Base-by-base conservation (phyloP, 2,797 vertebrate species). In the Chrysocyon brachyurus region DNA sequence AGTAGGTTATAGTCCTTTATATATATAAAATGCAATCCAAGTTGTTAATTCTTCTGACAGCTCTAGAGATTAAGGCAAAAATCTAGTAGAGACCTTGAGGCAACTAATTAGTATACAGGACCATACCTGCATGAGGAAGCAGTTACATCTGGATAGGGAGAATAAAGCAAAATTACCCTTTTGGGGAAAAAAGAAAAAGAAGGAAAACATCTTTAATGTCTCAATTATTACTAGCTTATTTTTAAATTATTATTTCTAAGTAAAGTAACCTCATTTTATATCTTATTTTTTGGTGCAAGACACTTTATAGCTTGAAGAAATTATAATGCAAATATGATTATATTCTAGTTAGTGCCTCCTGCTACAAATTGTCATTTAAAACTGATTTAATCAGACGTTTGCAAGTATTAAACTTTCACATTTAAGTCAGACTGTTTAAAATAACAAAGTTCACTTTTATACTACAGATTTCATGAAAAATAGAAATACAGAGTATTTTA, bases 1-100 rank as follows among this genome's bases (percentile, higher is more conserved):
- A 95, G 52, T 92, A 79, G 63, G 63, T 77, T 89, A 64, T 9
- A 92, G 64, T 89, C 4, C 24, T 96, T 94, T 83, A 56, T 61
- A 94, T 68, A 21, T 68, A 24, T 95, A 83, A 89, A 91, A 52
- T 91, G 21, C 22, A 93, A 73, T 84, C 16, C 31, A 46, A 70
- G 15, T 57, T 92, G 57, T 75, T 95, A 97, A 96, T 91, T 87
- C 54, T 40, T 56, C 61, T 91, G 16, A 79, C 57, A 97, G 36
- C 57, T 96, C 33, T 85, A n/a, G 57, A 94, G 87, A 89, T 36
- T 82, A 10, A 84, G 68, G 94, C 54, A 96, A 86, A 97, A 97
- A 12, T 86, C 57, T 78, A 85, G 21, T 36, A 78, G 66, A 93
- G 31, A 92, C 59, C 61, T 96, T 83, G 68, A 56, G 87, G 91